Conservation (phyloP, 2,888 invertebrate species). For the Uropetala carovei region DNA sequence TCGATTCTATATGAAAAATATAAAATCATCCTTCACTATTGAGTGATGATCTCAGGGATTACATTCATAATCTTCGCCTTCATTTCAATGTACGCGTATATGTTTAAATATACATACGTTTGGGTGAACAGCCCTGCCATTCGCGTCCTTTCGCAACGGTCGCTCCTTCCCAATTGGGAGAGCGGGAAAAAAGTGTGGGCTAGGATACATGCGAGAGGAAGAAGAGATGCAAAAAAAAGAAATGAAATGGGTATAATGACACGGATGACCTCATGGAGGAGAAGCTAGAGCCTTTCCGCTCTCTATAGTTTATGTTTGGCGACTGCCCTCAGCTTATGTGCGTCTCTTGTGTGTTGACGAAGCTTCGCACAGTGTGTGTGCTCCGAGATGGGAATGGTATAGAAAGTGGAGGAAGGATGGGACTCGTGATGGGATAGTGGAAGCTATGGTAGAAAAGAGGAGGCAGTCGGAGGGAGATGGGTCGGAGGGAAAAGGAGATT, state of each 20-base stretch:
- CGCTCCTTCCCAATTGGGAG: background rate
- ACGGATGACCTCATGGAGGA: background rate
- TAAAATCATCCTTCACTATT: no score
- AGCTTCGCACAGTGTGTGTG: background rate
- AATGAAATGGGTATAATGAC: background rate
- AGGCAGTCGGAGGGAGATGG: background rate
- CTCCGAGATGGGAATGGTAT: background rate
- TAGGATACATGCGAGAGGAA: background rate
- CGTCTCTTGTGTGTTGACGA: background rate
- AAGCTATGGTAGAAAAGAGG: no score
- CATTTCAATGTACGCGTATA: no score
- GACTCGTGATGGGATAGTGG: background rate
- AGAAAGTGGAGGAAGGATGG: background rate
- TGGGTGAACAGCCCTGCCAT: background rate
- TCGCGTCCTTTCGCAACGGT: background rate
- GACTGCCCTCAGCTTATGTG: background rate
- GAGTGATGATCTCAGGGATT: no score
- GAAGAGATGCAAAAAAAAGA: background rate
- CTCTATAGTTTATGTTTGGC: background rate
- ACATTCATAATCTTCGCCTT: no score
- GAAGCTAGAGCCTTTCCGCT: slow-evolving; percentile 12
- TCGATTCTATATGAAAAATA: no score
- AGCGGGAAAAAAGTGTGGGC: no score
- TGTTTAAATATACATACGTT: no score
- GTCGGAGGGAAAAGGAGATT: background rate